phyloP scores from a whole-genome alignment of 2,888 invertebrate genomes.

The Cylindroiulus punctatus region DNA sequence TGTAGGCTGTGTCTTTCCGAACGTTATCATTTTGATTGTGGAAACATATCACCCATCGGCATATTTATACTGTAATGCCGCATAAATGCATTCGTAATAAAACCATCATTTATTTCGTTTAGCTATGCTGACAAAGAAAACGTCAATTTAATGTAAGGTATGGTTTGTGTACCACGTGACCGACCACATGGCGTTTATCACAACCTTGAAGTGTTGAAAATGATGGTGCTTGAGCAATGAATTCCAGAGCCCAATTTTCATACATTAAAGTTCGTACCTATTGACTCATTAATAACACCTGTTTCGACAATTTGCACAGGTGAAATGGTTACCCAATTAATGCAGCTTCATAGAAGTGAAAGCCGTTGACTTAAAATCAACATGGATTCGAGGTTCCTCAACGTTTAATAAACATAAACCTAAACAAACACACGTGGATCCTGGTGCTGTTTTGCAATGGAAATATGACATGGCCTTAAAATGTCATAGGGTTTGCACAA shows the following conservation, averaged over 20 bases:
- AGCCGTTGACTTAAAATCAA: background rate
- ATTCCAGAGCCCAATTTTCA: background rate
- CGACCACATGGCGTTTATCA: background rate
- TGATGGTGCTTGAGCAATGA: background rate
- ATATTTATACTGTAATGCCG: conserved; percentile 13
- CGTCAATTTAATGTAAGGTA: background rate
- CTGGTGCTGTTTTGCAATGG: background rate
- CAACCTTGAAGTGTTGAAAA: background rate
- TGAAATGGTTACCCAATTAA: background rate
- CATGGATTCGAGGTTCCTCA: background rate
- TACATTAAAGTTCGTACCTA: background rate
- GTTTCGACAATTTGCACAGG: background rate
- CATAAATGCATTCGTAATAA: background rate
- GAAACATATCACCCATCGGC: background rate
- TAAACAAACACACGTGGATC: background rate
- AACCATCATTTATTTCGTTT: background rate
- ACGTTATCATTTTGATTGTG: background rate
- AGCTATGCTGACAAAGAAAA: background rate
- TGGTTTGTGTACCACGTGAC: background rate
- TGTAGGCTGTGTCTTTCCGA: no score
- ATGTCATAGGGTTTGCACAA: background rate
- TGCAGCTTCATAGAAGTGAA: background rate
- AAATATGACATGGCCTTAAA: background rate
- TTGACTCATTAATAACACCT: background rate
- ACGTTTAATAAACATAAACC: background rate